Evolutionary conservation across 2,888 invertebrate species (phyloP).

Genomic region (Caenorhabditis sp.): DNA sequence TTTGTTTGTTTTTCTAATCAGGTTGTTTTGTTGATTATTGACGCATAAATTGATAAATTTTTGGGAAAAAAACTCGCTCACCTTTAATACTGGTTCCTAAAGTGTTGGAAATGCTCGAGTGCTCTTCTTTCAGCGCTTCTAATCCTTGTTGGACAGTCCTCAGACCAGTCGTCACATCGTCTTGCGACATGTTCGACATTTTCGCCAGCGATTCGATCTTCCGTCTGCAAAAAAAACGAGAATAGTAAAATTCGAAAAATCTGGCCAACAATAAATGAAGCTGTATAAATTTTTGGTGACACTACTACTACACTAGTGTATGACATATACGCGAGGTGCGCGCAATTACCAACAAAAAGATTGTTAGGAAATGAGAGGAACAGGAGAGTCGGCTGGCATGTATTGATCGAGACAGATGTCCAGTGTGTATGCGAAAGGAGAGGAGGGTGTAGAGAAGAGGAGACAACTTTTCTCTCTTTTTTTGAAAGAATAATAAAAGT

Average conservation of each 20-base stretch:
- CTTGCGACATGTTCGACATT: slow-evolving; percentile 46
- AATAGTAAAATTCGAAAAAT: background rate
- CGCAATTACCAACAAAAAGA: slow-evolving; percentile 3
- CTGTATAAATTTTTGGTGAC: background rate
- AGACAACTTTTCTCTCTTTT: background rate
- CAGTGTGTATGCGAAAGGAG: background rate
- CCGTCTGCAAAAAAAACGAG: slow-evolving; percentile 33
- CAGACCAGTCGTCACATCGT: slow-evolving; percentile 39
- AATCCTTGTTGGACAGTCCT: slow-evolving; percentile 44
- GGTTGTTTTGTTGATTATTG: no score
- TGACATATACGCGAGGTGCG: slow-evolving; percentile 5
- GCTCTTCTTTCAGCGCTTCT: slow-evolving; percentile 45
- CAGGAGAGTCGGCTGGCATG: slow-evolving; percentile 7
- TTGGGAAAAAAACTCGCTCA: slow-evolving; percentile 3
- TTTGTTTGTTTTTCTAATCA: no score
- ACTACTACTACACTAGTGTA: background rate
- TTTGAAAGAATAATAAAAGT: background rate
- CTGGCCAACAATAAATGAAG: background rate
- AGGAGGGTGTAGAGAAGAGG: background rate
- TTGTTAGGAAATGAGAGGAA: slow-evolving; percentile 4
- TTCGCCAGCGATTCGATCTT: slow-evolving; percentile 49
- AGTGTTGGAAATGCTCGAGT: slow-evolving; percentile 18
- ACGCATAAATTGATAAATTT: no score
- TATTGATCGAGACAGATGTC: slow-evolving; percentile 18
- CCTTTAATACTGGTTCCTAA: slow-evolving; percentile 39